Base-by-base conservation (phyloP, 2,797 vertebrate genomes). In the Acanthornis magna region DNA sequence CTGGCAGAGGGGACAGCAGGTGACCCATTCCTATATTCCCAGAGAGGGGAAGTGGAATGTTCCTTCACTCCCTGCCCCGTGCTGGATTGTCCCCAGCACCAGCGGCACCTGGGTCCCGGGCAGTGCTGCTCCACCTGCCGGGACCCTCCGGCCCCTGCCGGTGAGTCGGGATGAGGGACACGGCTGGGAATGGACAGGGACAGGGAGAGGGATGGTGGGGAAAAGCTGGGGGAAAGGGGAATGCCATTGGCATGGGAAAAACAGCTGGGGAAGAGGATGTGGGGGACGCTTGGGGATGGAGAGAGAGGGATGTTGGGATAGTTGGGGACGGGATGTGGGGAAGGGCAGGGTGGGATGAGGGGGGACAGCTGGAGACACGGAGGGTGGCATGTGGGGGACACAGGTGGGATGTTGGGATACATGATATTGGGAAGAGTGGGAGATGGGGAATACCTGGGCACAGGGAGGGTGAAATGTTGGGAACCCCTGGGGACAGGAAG, bases 91-190 rank as follows among this genome's bases (percentile, higher is more conserved):
- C 97, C 98, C 17, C 97, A 96, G 16, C 97, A 98, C n/a, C 97
- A 98, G 74, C 97, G 93, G 97, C 96, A 97, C 60, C 92, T 98
- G 91, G 88, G 96, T 22, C 96, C 98, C 0, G 98, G 98, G 22
- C 97, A 98, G 76, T 98, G 98, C 90, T 98, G 98, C 89, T 97
- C 97, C 91, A 95, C 80, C 78, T 98, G 98, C 83, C 91, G 93
- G 84, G 96, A 98, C 48, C 93, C 97, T 62, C 79, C 66, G 3
- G 94, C 95, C 62, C 80, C 48, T 23, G 68, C 97, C 61, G 97
- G 98, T 98, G 91, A 96, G 55, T 47, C 0, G 1, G 68, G 67
- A 60, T n/a, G 34, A 16, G 54, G 21, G 34, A 57, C 25, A 34
- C 6, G 7, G 43, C 72, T 5, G 34, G 58, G 40, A 65, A 54